These are phyloP conservation scores for Zygaena filipendulae DNA, from an alignment of 2,888 invertebrate species.

Conservation along the genomic window DNA sequence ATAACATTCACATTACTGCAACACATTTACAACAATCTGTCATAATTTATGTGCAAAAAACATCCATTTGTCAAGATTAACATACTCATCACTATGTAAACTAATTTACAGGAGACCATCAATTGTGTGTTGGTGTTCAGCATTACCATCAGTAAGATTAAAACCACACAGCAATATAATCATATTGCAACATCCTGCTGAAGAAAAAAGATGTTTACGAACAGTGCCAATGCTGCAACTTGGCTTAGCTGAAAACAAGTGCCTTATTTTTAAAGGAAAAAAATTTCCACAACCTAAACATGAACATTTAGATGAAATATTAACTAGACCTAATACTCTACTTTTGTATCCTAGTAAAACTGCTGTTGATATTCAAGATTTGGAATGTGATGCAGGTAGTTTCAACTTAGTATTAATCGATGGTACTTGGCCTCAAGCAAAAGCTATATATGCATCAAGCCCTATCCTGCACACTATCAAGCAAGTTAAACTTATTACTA, in stretches of 20 bases:
- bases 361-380: conserved; percentile 72
- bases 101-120: conserved; percentile 82
- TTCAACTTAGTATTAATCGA: conserved; percentile 89
- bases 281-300: conserved; percentile 80
- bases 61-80: no score
- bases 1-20: no score
- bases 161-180: conserved; percentile 77
- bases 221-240: conserved; percentile 91
- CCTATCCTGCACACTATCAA: conserved; percentile 76
- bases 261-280: conserved; percentile 84
- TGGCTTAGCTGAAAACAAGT: conserved; percentile 78
- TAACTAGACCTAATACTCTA: conserved; percentile 75
- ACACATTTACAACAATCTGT: no score
- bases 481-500: conserved; percentile 84
- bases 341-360: conserved; percentile 84
- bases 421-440: conserved; percentile 97
- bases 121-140: conserved; percentile 92
- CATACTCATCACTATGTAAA: no score
- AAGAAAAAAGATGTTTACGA: conserved; percentile 87
- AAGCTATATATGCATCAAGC: conserved; percentile 89
- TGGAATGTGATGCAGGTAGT: conserved; percentile 48
- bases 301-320: conserved; percentile 72
- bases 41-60: no score
- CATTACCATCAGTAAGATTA: conserved; percentile 78
- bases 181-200: conserved; percentile 92